These are phyloP conservation scores for Limnephilus auricula DNA, from an alignment of 2,888 invertebrate genomes.

Conservation along the genomic window DNA sequence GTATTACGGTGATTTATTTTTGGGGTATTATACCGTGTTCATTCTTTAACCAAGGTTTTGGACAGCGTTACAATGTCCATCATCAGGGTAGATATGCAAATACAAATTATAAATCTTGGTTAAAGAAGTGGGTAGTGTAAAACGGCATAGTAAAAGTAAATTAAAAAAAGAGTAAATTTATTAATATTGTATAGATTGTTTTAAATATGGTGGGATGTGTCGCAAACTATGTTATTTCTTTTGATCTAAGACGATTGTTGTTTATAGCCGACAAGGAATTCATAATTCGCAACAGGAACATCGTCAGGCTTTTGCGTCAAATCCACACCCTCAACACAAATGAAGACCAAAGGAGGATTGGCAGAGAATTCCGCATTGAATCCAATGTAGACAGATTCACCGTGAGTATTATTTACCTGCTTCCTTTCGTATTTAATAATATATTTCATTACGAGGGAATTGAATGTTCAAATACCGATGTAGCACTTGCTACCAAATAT, in stretches of 20 bases:
- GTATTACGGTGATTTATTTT: too few species aligned
- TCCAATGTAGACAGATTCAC: conserved; percentile 27
- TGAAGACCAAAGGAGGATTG: conserved; percentile 43
- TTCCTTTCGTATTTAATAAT: neutral
- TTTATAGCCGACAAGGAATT: conserved; percentile 50
- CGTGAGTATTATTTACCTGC: conserved; percentile 18
- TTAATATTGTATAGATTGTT: neutral
- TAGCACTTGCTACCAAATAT: neutral
- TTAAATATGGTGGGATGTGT: neutral
- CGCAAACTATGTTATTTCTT: neutral
- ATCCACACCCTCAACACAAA: conserved; percentile 18
- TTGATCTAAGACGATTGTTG: neutral
- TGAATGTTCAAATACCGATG: neutral
- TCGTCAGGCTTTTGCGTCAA: conserved; percentile 38
- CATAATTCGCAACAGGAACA: conserved; percentile 29
- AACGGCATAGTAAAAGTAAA: too few species aligned
- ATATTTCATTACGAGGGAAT: neutral
- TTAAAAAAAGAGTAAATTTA: too few species aligned
- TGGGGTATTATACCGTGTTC: too few species aligned
- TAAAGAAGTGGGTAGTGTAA: too few species aligned
- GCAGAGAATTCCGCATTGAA: conserved; percentile 34
- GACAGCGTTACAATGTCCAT: too few species aligned
- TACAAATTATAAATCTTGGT: too few species aligned
- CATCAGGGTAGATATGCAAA: too few species aligned
- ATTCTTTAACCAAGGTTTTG: too few species aligned